Percentiles rank a stretch among this genome's conserved stretches.
phyloP scores from a whole-genome alignment of 2,888 invertebrate genomes.

The Apotomis betuletana region DNA sequence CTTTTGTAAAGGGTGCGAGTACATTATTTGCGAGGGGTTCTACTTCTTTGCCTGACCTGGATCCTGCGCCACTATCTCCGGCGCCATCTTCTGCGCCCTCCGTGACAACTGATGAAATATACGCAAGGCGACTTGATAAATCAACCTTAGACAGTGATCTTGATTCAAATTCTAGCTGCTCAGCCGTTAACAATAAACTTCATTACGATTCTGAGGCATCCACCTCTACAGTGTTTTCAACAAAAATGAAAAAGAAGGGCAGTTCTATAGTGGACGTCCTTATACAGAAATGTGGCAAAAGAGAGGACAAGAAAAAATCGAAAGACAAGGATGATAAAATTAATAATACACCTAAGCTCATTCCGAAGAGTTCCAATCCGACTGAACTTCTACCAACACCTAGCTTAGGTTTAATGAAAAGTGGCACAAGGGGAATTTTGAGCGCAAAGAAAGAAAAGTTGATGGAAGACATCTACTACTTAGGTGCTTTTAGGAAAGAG shows the following conservation, averaged over 20 bases:
- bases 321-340: conserved; percentile 83
- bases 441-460: conserved; percentile 76
- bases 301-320: conserved; percentile 81
- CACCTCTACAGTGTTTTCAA: conserved; percentile 86
- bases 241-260: conserved; percentile 76
- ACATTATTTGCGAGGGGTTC: conserved; percentile 85
- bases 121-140: conserved; percentile 74
- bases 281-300: conserved; percentile 86
- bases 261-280: conserved; percentile 87
- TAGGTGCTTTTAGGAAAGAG: conserved; percentile 87
- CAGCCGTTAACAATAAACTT: conserved; percentile 78
- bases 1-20: conserved; percentile 65
- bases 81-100: conserved; percentile 85
- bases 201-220: conserved; percentile 87
- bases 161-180: conserved; percentile 87
- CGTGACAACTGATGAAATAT: conserved; percentile 84
- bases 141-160: conserved; percentile 85
- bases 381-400: conserved; percentile 86
- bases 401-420: conserved; percentile 80
- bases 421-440: conserved; percentile 69
- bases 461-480: conserved; percentile 83
- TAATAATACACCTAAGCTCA: conserved; percentile 80
- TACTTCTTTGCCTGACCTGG: conserved; percentile 90
- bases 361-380: conserved; percentile 80
- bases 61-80: conserved; percentile 88